A percentile compares a stretch with the other conserved stretches of the same genome.
These are phyloP conservation scores for Gorsachius magnificus DNA, from an alignment of 2,797 vertebrate species.

Conservation along the genomic window DNA sequence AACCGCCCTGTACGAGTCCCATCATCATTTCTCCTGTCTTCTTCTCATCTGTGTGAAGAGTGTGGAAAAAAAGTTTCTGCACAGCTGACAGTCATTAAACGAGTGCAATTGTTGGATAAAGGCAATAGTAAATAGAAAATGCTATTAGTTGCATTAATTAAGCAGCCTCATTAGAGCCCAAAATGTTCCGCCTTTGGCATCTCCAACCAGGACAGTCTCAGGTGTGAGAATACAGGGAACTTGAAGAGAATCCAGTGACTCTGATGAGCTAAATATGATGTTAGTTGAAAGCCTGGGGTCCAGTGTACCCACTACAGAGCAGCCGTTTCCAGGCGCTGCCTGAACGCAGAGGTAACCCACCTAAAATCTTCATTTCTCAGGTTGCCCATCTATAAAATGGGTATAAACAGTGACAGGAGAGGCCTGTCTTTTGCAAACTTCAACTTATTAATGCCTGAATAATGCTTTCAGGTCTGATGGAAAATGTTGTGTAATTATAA, in stretches of 20 bases:
- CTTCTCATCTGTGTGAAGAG: background rate
- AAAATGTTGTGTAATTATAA: constrained; percentile 60
- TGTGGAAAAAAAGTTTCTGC: background rate
- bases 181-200: background rate
- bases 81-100: background rate
- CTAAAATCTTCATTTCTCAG: background rate
- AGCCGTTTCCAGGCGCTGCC: background rate
- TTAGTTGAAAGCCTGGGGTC: background rate
- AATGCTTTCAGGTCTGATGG: constrained; percentile 45
- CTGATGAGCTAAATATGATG: background rate
- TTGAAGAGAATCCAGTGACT: background rate
- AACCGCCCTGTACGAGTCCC: background rate
- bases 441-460: constrained; percentile 48
- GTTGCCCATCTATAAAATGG: background rate
- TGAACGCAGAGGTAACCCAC: background rate
- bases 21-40: background rate
- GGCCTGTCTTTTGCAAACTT: background rate
- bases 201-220: background rate
- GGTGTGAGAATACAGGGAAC: background rate
- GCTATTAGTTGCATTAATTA: background rate
- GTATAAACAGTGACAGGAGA: constrained; percentile 1
- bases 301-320: background rate
- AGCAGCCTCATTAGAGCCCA: background rate
- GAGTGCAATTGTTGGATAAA: background rate
- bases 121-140: background rate